Conservation (phyloP, 2,888 invertebrate species). For the Aproaerema taeniolella region DNA sequence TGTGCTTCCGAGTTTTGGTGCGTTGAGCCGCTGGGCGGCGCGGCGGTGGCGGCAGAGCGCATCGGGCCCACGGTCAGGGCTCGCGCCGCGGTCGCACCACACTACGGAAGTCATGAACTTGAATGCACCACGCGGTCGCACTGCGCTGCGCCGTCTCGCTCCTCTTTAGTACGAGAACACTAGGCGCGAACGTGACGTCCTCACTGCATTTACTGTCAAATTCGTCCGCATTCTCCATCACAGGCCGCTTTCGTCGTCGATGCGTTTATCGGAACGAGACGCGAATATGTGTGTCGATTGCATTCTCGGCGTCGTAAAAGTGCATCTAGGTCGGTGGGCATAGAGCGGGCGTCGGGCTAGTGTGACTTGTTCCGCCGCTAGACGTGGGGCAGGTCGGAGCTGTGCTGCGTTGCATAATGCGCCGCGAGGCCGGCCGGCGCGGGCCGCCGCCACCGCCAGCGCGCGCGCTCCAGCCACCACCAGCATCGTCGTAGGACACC, state of each 20-base stretch:
- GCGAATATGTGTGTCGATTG: conserved; percentile 76
- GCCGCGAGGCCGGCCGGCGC: conserved; percentile 47
- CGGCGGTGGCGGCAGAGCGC: conserved; percentile 21
- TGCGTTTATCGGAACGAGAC: conserved; percentile 78
- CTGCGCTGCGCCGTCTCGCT: conserved; percentile 59
- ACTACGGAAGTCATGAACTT: conserved; percentile 78
- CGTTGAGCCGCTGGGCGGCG: conserved; percentile 17
- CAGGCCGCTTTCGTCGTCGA: conserved; percentile 75
- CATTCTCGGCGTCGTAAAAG: conserved; percentile 72
- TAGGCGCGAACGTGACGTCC: conserved; percentile 69
- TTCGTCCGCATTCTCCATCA: conserved; percentile 74
- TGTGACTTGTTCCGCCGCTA: conserved; percentile 58
- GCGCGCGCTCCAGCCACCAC: conserved; percentile 33
- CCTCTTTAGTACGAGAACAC: conserved; percentile 47
- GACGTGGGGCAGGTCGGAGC: conserved; percentile 74
- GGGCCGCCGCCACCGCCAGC: conserved; percentile 28
- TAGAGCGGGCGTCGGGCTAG: conserved; percentile 62
- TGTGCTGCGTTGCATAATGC: conserved; percentile 62
- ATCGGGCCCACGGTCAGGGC: conserved; percentile 59
- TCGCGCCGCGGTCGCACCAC: conserved; percentile 28
- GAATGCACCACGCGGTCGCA: conserved; percentile 67
- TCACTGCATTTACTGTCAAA: conserved; percentile 72
- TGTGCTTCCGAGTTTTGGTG: too few relatives aligned
- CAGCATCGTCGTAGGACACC: too few relatives aligned
- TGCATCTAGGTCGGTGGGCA: conserved; percentile 75